A percentile compares a stretch with the other conserved stretches of the same genome.
These are phyloP conservation scores for Acanthisitta chloris DNA, from an alignment of 2,113 vertebrate genomes.

Conservation along the genomic window DNA sequence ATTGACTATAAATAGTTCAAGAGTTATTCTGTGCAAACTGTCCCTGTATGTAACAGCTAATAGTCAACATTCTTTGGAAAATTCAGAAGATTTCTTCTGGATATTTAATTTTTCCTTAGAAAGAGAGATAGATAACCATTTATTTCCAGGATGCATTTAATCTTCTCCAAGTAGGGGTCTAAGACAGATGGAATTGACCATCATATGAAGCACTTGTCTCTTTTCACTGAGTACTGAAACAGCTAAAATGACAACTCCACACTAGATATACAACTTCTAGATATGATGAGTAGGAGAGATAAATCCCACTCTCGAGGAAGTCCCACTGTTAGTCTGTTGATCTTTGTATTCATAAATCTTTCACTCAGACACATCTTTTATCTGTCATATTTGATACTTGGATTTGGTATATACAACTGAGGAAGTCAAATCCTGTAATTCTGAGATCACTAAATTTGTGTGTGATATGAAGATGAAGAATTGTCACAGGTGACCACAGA, in stretches of 20 bases:
- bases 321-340: not conserved
- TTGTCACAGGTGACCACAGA: not conserved
- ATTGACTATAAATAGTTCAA: not conserved
- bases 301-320: not conserved
- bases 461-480: not conserved
- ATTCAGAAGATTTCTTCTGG: not conserved
- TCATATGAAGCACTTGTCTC: not conserved
- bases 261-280: not conserved
- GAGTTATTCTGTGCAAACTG: not conserved
- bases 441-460: not conserved
- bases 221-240: not conserved
- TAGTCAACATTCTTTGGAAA: not conserved
- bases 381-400: not conserved
- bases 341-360: not conserved
- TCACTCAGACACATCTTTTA: not conserved
- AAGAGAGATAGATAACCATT: not conserved
- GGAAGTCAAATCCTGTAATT: not conserved
- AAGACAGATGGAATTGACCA: not conserved
- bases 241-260: not conserved
- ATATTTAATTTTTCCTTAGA: not conserved
- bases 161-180: not conserved
- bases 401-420: not conserved
- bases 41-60: not conserved
- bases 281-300: not conserved
- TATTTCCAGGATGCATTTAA: not conserved